Conservation (phyloP, 1,140 invertebrate genomes). For the Micrasema longulum region DNA sequence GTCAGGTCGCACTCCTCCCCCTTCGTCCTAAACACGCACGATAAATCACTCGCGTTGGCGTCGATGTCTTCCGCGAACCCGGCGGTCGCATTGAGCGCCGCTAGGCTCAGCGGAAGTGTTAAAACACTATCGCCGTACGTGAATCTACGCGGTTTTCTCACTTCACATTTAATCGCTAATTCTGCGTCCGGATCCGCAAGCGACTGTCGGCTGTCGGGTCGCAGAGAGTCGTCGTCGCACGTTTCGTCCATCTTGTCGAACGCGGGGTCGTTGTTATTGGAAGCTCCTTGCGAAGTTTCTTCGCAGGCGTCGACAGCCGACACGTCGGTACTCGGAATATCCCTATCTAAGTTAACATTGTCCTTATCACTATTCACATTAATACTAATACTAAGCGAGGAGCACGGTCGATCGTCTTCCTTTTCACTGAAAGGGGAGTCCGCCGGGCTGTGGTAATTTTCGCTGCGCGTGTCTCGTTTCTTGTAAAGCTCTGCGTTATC, state of each 20-base stretch:
- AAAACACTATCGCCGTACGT: conserved; percentile 57
- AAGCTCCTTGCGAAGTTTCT: conserved; percentile 25
- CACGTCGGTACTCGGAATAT: conserved; percentile 39
- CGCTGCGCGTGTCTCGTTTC: conserved; percentile 46
- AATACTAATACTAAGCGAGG: conserved; percentile 45
- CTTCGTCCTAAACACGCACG: conserved; percentile 52
- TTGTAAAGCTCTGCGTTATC: conserved; percentile 56
- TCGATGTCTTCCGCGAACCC: conserved; percentile 26
- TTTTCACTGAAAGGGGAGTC: conserved; percentile 51
- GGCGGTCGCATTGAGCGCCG: conserved; percentile 45
- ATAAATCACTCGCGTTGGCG: conserved; percentile 48
- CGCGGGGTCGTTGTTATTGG: conserved; percentile 40
- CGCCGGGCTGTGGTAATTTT: conserved; percentile 46
- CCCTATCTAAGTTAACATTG: conserved; percentile 50
- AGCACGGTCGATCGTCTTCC: not conserved
- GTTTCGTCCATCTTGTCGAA: conserved; percentile 20
- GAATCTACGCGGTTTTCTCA: conserved; percentile 59
- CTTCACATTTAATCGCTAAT: conserved; percentile 6
- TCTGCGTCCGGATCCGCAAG: not conserved
- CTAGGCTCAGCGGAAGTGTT: conserved; percentile 50
- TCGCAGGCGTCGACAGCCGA: too few relatives aligned
- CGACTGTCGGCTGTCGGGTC: conserved; percentile 21
- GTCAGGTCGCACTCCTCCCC: conserved; percentile 29
- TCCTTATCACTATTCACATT: conserved; percentile 36
- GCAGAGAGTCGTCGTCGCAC: conserved; percentile 15